phyloP scores from a whole-genome alignment of 1,140 invertebrate genomes.

The Trypoxylus dichotomus region DNA sequence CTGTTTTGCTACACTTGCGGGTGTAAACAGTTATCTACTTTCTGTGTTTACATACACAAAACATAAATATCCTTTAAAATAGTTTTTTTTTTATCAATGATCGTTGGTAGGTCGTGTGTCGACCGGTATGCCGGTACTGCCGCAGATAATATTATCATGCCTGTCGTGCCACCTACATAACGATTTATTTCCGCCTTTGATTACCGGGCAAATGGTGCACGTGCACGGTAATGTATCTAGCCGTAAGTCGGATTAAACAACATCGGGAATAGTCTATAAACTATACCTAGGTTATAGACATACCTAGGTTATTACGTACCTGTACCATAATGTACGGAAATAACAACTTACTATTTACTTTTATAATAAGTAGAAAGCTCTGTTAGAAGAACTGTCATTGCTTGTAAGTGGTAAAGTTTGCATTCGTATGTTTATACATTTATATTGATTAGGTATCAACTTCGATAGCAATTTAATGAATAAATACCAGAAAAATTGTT shows the following conservation, averaged over 20 bases:
- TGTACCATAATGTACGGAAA: too few species aligned
- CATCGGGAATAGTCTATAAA: too few species aligned
- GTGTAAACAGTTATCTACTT: not conserved
- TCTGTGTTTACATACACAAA: not conserved
- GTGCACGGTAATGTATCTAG: constrained; percentile 5
- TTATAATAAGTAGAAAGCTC: too few species aligned
- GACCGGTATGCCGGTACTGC: constrained; percentile 10
- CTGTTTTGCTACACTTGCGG: too few species aligned
- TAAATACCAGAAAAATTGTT: too few species aligned
- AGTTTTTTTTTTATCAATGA: not conserved
- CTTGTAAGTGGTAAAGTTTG: too few species aligned
- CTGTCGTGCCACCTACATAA: constrained; percentile 21
- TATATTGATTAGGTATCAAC: too few species aligned
- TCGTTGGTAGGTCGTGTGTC: not conserved
- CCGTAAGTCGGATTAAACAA: constrained; percentile 14
- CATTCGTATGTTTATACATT: too few species aligned
- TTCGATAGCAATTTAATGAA: too few species aligned
- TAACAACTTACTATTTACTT: too few species aligned
- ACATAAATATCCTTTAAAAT: not conserved
- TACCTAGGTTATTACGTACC: not conserved
- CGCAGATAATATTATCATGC: constrained; percentile 20
- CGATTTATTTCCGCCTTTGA: constrained; percentile 22
- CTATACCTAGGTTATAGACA: not conserved
- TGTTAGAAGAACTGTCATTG: too few species aligned
- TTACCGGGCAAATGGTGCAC: constrained; percentile 22